phyloP scores from a whole-genome alignment of 2,888 invertebrate genomes.

The Camptogramma bilineatum region DNA sequence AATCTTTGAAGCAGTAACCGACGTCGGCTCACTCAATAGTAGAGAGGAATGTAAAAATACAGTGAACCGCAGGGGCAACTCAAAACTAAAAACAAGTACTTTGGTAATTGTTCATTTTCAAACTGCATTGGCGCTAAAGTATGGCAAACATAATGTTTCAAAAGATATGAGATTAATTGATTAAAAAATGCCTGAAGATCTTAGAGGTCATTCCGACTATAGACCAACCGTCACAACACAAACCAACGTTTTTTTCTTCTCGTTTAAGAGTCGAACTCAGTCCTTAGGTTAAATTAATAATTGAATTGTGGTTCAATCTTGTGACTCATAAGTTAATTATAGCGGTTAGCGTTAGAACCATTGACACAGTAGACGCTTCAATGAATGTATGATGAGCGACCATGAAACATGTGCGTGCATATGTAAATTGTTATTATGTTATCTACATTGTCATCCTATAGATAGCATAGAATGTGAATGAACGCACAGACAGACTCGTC shows the following conservation, averaged over 20 bases:
- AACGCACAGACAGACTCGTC: too few relatives aligned
- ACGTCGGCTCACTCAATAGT: too few relatives aligned
- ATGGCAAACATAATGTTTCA: too few relatives aligned
- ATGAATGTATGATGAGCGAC: slow-evolving; percentile 42
- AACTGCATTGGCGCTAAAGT: too few relatives aligned
- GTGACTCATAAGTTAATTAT: slow-evolving; percentile 45
- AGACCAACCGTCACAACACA: background rate
- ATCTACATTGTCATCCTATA: background rate
- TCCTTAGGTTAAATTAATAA: slow-evolving; percentile 7
- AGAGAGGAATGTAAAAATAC: too few relatives aligned
- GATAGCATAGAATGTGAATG: background rate
- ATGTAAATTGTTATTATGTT: background rate
- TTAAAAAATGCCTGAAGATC: too few relatives aligned
- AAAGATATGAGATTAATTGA: too few relatives aligned
- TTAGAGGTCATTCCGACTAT: too few relatives aligned
- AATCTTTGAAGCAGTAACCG: too few relatives aligned
- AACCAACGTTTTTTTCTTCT: background rate
- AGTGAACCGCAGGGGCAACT: too few relatives aligned
- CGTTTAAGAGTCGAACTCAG: background rate
- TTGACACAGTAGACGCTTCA: slow-evolving; percentile 40
- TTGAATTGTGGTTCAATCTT: slow-evolving; percentile 22
- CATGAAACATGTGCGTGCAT: slow-evolving; percentile 13
- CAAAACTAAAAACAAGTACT: too few relatives aligned
- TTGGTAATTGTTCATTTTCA: too few relatives aligned
- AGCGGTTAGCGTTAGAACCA: slow-evolving; percentile 38